Evolutionary conservation across 2,888 invertebrate species (phyloP).

Genomic region (Theretra japonica): DNA sequence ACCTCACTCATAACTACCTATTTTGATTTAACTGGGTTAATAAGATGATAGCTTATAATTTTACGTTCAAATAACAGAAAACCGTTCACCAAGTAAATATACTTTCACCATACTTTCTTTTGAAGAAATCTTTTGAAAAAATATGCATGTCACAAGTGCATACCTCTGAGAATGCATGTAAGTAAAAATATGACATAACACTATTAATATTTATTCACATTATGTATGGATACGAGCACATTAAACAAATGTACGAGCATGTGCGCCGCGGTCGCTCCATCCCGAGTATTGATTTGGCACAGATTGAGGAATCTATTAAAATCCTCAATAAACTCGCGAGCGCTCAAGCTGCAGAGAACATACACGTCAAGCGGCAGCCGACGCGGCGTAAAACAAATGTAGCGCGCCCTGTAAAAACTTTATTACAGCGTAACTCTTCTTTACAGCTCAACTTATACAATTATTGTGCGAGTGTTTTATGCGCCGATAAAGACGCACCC

Average conservation of each 20-base stretch:
- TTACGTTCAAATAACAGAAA: no score
- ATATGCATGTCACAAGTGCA: no score
- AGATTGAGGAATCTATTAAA: constrained; percentile 6
- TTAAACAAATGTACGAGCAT: not conserved
- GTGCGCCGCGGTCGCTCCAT: not conserved
- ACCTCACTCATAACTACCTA: no score
- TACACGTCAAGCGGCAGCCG: not conserved
- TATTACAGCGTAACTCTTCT: constrained; percentile 25
- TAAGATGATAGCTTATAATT: no score
- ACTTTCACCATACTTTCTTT: no score
- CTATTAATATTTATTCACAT: no score
- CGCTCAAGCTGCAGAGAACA: not conserved
- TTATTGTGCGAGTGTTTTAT: constrained; percentile 16
- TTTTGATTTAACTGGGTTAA: no score
- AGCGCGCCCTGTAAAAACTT: constrained; percentile 12
- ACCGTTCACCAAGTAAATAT: no score
- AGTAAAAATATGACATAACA: no score
- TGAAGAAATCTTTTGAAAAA: no score
- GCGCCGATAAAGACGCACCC: not conserved
- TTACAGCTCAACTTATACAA: constrained; percentile 14
- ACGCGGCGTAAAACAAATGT: constrained; percentile 15
- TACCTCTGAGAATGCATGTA: no score
- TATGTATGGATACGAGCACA: not conserved
- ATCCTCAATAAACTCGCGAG: not conserved
- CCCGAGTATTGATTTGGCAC: not conserved